These are phyloP conservation scores for Sinopyrophorus schimmeli DNA, from an alignment of 2,888 invertebrate genomes.

Conservation along the genomic window DNA sequence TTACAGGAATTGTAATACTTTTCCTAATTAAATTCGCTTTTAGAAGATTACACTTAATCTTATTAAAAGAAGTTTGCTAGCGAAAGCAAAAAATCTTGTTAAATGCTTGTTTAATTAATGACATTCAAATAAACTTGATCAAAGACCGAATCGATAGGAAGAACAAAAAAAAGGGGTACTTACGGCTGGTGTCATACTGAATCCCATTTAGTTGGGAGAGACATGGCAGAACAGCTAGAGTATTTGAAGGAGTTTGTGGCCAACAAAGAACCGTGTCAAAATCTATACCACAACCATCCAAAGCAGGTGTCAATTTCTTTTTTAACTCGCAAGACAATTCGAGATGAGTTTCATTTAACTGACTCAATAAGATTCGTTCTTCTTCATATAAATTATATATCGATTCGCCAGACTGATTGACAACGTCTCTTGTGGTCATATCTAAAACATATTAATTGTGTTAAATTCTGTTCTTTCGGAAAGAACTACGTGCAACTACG, in stretches of 20 bases:
- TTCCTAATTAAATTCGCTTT: too few species aligned
- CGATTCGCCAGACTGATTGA: neutral
- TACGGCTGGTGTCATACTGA: conserved; percentile 77
- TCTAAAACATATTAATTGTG: too few species aligned
- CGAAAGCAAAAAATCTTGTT: too few species aligned
- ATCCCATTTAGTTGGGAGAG: conserved; percentile 76
- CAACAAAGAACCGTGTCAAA: conserved; percentile 76
- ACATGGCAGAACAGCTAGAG: conserved; percentile 71
- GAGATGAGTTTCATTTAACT: conserved; percentile 33
- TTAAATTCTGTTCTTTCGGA: too few species aligned
- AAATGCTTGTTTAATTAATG: too few species aligned
- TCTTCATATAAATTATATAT: conserved; percentile 5
- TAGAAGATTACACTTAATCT: too few species aligned
- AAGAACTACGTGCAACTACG: too few species aligned
- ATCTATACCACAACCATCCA: conserved; percentile 35
- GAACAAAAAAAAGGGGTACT: too few species aligned
- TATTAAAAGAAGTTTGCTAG: too few species aligned
- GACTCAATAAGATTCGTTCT: conserved; percentile 13
- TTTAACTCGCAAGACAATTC: conserved; percentile 36
- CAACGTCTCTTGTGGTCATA: neutral
- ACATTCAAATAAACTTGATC: too few species aligned
- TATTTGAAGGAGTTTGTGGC: conserved; percentile 73
- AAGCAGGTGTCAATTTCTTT: conserved; percentile 28
- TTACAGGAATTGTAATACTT: too few species aligned
- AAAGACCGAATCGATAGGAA: too few species aligned